A percentile compares a stretch with the other conserved stretches of the same genome.
Conservation (phyloP, 2,888 invertebrate species). For the Ectemnius lituratus region DNA sequence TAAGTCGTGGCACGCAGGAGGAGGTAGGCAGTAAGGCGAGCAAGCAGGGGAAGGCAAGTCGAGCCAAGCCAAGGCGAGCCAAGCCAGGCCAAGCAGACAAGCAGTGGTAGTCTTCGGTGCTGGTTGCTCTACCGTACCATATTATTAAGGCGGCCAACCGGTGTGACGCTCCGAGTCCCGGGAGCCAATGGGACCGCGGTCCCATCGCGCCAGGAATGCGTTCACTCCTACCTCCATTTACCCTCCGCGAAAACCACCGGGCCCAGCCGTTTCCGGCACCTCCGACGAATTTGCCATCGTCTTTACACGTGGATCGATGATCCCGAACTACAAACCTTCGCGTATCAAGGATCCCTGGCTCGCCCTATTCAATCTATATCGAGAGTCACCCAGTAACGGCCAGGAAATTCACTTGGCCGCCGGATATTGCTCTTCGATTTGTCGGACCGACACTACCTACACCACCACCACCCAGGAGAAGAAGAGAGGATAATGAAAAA, state of each 20-base stretch:
- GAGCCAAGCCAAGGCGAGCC: conserved; percentile 44
- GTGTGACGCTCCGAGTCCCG: conserved; percentile 73
- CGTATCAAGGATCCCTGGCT: background rate
- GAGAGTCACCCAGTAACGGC: too few species aligned
- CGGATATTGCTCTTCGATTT: conserved; percentile 26
- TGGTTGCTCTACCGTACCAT: conserved; percentile 68
- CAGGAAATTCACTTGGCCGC: conserved; percentile 11
- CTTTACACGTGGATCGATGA: conserved; percentile 46
- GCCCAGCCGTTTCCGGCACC: conserved; percentile 68
- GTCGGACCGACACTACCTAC: conserved; percentile 22
- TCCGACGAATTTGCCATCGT: conserved; percentile 52
- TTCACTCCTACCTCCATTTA: conserved; percentile 64
- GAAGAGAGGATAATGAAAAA: background rate
- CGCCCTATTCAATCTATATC: conserved; percentile 5
- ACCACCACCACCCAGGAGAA: conserved; percentile 18
- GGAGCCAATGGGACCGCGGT: conserved; percentile 73
- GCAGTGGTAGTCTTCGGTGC: conserved; percentile 65
- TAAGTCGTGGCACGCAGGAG: conserved; percentile 53
- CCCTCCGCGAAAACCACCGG: conserved; percentile 57
- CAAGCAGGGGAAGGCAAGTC: conserved; percentile 9
- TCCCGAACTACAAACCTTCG: conserved; percentile 34
- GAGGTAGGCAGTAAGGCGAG: too few species aligned
- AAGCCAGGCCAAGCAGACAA: conserved; percentile 50
- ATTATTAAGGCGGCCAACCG: conserved; percentile 76
- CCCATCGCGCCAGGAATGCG: conserved; percentile 71